Evolutionary conservation across 2,113 vertebrate genomes (phyloP).

Genomic region (Plecturocebus donacophilus): DNA sequence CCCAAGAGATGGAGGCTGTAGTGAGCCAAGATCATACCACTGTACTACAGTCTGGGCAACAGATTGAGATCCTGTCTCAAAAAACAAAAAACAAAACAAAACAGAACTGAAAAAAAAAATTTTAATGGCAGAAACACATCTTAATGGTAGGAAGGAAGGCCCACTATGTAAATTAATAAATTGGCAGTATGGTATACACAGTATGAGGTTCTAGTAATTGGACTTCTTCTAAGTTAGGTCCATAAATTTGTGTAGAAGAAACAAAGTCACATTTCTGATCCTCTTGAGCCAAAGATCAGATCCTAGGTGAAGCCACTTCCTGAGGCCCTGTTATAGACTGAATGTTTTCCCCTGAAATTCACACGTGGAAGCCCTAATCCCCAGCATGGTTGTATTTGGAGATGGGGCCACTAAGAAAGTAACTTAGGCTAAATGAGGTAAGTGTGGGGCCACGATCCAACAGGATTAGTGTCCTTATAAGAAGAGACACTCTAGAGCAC

Average conservation of each 20-base stretch:
- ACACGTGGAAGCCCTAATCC: background rate
- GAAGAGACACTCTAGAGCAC: background rate
- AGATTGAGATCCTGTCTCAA: no score
- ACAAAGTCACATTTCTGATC: background rate
- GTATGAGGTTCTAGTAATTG: background rate
- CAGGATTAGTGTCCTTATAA: background rate
- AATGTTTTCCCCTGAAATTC: background rate
- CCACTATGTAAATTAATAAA: rapidly evolving
- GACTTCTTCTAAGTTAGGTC: background rate
- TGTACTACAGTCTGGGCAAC: no score
- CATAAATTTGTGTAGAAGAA: background rate
- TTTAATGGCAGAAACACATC: background rate
- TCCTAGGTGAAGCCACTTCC: no score
- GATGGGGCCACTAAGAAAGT: background rate
- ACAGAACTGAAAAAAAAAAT: no score
- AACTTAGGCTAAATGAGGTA: background rate
- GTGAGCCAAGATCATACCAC: no score
- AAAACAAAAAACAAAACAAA: no score
- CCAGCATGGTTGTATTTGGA: background rate
- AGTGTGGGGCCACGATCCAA: background rate
- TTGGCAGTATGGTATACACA: background rate
- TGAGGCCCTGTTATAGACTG: background rate
- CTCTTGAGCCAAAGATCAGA: background rate
- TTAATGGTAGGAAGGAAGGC: background rate
- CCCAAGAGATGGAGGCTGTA: no score